Conservation (phyloP, 2,888 invertebrate species). For the Rugalucina vietnamica region DNA sequence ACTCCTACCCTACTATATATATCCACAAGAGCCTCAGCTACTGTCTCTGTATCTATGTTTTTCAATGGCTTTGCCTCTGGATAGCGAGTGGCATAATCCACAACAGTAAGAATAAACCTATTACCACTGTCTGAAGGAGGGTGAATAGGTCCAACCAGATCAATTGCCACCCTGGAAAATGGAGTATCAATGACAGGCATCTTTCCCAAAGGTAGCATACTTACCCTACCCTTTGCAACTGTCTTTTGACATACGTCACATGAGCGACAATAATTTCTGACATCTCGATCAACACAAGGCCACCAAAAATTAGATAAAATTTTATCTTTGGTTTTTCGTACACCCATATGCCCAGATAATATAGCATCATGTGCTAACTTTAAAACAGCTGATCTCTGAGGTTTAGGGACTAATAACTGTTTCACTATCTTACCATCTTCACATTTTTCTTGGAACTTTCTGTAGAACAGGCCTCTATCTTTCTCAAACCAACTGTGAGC, state of each 20-base stretch:
- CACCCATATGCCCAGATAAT: slow-evolving; percentile 25
- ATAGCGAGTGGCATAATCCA: slow-evolving; percentile 51
- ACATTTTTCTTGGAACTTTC: slow-evolving; percentile 9
- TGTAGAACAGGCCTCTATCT: no score
- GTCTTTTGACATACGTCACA: slow-evolving; percentile 57
- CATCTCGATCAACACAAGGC: slow-evolving; percentile 48
- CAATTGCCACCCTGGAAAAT: slow-evolving; percentile 53
- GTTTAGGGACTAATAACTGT: slow-evolving; percentile 49
- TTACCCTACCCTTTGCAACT: slow-evolving; percentile 43
- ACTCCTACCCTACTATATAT: slow-evolving; percentile 41
- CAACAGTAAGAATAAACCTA: slow-evolving; percentile 49
- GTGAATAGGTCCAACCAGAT: slow-evolving; percentile 52
- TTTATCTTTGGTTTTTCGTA: not conserved
- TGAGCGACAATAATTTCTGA: slow-evolving; percentile 46
- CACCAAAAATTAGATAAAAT: slow-evolving; percentile 51
- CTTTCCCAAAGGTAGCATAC: slow-evolving; percentile 41
- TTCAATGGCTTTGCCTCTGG: slow-evolving; percentile 25
- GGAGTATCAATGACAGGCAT: slow-evolving; percentile 63
- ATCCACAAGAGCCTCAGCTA: slow-evolving; percentile 52
- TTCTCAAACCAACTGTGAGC: no score
- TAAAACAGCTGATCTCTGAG: slow-evolving; percentile 39
- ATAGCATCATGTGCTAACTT: slow-evolving; percentile 57
- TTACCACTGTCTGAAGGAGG: slow-evolving; percentile 32
- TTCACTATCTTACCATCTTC: no score
- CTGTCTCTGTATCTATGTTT: slow-evolving; percentile 38